These are phyloP conservation scores for Coremacera marginata DNA, from an alignment of 2,888 invertebrate species.

Conservation along the genomic window DNA sequence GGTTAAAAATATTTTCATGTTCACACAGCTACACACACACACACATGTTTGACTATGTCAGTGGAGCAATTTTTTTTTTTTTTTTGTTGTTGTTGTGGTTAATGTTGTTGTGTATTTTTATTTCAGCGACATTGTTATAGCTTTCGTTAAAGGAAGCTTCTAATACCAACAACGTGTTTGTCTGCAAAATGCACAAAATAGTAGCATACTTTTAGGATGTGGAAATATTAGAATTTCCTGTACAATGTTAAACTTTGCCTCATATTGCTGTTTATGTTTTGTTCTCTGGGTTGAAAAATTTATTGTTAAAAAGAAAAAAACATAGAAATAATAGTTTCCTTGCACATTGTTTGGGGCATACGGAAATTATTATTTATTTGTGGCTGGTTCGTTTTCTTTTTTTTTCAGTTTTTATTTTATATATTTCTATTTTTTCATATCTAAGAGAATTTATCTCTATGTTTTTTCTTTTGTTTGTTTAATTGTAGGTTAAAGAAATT, in stretches of 20 bases:
- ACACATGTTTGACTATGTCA: conserved; percentile 23
- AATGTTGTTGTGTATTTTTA: neutral
- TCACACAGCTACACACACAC: neutral
- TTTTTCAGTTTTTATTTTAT: conserved; percentile 31
- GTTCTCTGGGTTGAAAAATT: neutral
- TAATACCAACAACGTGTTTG: neutral
- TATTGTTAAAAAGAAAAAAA: neutral
- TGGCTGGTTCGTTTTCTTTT: neutral
- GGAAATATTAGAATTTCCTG: conserved; percentile 12
- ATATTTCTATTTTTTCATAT: conserved; percentile 6
- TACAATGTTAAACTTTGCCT: neutral
- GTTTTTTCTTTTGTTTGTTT: too few relatives aligned
- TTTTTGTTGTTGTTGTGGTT: neutral
- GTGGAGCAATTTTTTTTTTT: neutral
- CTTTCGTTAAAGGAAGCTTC: conserved; percentile 1
- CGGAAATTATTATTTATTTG: neutral
- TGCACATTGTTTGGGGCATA: neutral
- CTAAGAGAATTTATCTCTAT: too few relatives aligned
- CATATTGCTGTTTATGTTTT: neutral
- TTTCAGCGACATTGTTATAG: neutral
- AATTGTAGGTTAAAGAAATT: too few relatives aligned
- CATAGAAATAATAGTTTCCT: too few relatives aligned
- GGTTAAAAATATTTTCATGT: conserved; percentile 23
- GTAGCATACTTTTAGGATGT: conserved; percentile 21
- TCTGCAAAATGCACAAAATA: conserved; percentile 2